A percentile compares a stretch with the other conserved stretches of the same genome.
Conservation (phyloP, 2,113 vertebrate genomes). For the Cichladusa arquata region DNA sequence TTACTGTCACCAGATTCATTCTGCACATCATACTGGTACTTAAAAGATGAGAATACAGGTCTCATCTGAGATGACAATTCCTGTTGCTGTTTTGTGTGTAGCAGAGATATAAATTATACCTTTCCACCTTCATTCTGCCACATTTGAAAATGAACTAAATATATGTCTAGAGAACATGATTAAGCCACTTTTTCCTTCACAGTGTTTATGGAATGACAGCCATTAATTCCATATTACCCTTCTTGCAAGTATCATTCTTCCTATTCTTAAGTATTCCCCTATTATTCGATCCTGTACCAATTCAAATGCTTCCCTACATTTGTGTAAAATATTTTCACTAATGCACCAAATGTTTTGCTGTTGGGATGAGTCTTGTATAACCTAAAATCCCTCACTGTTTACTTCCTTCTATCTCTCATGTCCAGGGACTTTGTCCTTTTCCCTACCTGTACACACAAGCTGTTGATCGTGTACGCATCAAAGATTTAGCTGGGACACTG, state of each 20-base stretch:
- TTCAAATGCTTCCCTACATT: neutral
- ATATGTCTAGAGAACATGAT: neutral
- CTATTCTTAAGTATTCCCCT: neutral
- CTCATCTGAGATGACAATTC: neutral
- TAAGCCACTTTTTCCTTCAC: neutral
- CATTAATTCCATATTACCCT: neutral
- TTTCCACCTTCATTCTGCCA: neutral
- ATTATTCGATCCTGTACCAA: neutral
- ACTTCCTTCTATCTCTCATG: neutral
- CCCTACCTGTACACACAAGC: accelerated
- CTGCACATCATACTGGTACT: neutral
- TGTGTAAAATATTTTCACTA: neutral
- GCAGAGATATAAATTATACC: neutral
- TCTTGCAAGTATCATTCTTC: neutral
- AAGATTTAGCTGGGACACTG: neutral
- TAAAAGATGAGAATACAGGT: neutral
- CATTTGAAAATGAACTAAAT: neutral
- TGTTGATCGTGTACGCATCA: neutral
- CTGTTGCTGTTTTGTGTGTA: neutral
- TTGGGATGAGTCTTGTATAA: neutral
- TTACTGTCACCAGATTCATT: neutral
- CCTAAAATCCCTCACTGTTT: neutral
- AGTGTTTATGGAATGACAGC: neutral
- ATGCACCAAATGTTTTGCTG: neutral
- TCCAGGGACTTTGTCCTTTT: neutral